phyloP scores from a whole-genome alignment of 2,113 vertebrate genomes.

The Saccopteryx leptura region DNA sequence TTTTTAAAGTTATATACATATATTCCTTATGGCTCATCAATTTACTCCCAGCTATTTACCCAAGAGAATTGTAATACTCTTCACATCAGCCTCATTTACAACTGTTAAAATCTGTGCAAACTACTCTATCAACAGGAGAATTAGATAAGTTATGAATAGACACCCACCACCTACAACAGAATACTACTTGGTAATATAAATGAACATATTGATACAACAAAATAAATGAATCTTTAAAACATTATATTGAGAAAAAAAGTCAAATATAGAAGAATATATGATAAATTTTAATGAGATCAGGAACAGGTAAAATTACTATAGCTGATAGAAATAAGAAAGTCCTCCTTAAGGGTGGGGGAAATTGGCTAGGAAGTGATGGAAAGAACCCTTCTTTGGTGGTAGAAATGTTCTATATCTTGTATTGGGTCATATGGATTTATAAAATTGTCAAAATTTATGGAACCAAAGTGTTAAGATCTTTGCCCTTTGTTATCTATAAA shows the following conservation, averaged over 20 bases:
- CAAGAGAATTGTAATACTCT: neutral
- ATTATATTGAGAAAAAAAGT: neutral
- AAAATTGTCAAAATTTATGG: neutral
- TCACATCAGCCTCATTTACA: neutral
- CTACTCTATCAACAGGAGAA: neutral
- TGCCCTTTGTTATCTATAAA: neutral
- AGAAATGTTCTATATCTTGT: neutral
- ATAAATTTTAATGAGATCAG: neutral
- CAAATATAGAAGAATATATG: neutral
- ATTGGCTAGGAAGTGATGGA: neutral
- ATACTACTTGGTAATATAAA: neutral
- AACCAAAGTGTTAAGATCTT: constrained; percentile 47
- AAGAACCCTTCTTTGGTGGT: neutral
- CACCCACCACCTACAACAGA: neutral
- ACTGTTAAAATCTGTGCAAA: neutral
- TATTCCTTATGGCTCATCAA: neutral
- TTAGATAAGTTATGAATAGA: neutral
- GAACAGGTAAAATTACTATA: neutral
- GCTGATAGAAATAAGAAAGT: neutral
- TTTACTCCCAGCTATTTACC: neutral
- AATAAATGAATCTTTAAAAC: neutral
- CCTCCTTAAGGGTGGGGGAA: neutral
- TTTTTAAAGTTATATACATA: neutral
- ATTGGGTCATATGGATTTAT: neutral
- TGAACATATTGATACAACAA: neutral